Evolutionary conservation across 2,113 vertebrate genomes (phyloP).

Genomic region (Stigmatopora argus): DNA sequence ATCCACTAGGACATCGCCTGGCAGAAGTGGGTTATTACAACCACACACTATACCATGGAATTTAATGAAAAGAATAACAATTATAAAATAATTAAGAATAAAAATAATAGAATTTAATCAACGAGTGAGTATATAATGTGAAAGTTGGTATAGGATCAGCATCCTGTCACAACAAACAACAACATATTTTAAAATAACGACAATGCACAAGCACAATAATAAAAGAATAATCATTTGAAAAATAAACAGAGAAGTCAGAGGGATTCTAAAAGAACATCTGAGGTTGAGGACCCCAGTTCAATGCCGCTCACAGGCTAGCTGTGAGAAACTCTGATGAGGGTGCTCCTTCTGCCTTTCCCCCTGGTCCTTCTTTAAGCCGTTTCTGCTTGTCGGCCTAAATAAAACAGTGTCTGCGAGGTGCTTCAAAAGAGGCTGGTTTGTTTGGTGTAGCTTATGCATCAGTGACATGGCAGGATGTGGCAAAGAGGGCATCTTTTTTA

Average conservation of each 20-base stretch:
- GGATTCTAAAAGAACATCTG: conserved; percentile 50
- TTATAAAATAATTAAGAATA: no score
- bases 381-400: conserved; percentile 38
- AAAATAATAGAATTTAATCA: background rate
- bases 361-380: conserved; percentile 24
- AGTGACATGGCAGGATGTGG: background rate
- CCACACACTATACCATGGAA: background rate
- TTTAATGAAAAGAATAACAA: background rate
- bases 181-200: background rate
- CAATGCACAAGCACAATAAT: background rate
- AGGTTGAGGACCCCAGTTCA: conserved; percentile 38
- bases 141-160: background rate
- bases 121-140: background rate
- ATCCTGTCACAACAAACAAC: background rate
- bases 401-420: conserved; percentile 26
- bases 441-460: conserved; percentile 1
- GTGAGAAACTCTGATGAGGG: conserved; percentile 9
- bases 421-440: conserved; percentile 13
- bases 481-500: conserved; percentile 1
- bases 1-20: conserved; percentile 51
- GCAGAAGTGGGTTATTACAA: conserved; percentile 28
- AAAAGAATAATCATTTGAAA: background rate
- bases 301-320: conserved; percentile 12
- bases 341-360: conserved; percentile 34
- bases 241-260: conserved; percentile 1